phyloP scores from a whole-genome alignment of 2,888 invertebrate species.

The Pachymerium ferrugineum region DNA sequence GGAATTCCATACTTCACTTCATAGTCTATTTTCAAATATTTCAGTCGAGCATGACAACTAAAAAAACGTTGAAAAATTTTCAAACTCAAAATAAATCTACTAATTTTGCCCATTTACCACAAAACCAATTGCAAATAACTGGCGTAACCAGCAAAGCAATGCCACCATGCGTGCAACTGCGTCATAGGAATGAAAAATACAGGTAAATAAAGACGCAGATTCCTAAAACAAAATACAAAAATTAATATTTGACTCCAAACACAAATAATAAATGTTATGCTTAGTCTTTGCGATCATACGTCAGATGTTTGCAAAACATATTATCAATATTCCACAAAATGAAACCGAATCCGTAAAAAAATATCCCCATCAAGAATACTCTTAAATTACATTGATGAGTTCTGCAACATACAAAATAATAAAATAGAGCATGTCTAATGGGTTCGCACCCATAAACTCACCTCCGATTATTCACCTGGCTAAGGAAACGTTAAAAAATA shows the following conservation, averaged over 20 bases:
- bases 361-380: conserved; percentile 40
- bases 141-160: conserved; percentile 49
- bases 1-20: not conserved
- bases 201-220: conserved; percentile 40
- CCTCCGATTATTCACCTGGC: conserved; percentile 30
- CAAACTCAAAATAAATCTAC: not conserved
- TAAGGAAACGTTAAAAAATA: conserved; percentile 38
- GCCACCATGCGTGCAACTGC: conserved; percentile 53
- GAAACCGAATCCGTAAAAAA: conserved; percentile 47
- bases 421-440: conserved; percentile 7
- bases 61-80: not conserved
- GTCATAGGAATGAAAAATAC: conserved; percentile 42
- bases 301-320: conserved; percentile 46
- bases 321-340: conserved; percentile 51
- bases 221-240: not conserved
- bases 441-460: not conserved
- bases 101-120: conserved; percentile 37
- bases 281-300: conserved; percentile 38
- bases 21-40: not conserved
- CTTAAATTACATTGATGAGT: conserved; percentile 37
- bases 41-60: not conserved
- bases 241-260: not conserved
- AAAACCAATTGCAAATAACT: conserved; percentile 48
- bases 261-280: conserved; percentile 17
- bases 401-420: conserved; percentile 38